Percentiles rank a stretch among this genome's conserved stretches.
phyloP scores from a whole-genome alignment of 2,797 vertebrate species.

The Oreonectes daqikongensis region DNA sequence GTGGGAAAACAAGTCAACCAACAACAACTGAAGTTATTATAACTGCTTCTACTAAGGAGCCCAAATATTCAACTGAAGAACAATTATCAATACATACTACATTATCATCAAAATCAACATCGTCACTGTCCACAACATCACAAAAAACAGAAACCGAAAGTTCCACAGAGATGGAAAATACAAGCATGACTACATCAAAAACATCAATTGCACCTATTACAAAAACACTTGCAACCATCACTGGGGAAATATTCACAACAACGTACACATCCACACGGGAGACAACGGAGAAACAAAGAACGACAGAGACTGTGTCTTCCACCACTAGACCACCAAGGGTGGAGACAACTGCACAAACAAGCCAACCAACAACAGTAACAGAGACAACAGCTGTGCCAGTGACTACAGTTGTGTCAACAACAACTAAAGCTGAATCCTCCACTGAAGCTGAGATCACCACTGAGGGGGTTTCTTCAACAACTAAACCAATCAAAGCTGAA shows the following conservation, averaged over 20 bases:
- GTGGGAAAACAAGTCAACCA: not conserved
- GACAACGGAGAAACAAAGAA: not conserved
- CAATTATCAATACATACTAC: not conserved
- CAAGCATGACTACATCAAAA: not conserved
- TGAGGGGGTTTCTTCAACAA: too few relatives aligned
- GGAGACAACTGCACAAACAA: slow-evolving; percentile 2
- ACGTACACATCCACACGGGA: not conserved
- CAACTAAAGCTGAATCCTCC: not conserved
- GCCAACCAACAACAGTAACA: slow-evolving; percentile 42
- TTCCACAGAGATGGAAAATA: not conserved
- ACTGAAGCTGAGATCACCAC: too few relatives aligned
- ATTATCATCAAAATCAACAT: not conserved
- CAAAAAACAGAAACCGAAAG: not conserved
- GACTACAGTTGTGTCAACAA: not conserved
- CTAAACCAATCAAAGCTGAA: too few relatives aligned
- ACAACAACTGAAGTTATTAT: not conserved
- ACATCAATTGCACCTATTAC: slow-evolving; percentile 8
- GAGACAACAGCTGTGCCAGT: not conserved
- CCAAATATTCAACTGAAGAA: slow-evolving; percentile 18
- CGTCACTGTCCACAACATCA: not conserved
- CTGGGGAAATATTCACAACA: not conserved
- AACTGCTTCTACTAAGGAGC: slow-evolving; percentile 14
- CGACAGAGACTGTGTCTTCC: slow-evolving; percentile 10
- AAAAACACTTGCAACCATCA: not conserved
- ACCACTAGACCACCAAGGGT: not conserved